phyloP scores from a whole-genome alignment of 1,140 invertebrate genomes.

The Orchestia grillus region DNA sequence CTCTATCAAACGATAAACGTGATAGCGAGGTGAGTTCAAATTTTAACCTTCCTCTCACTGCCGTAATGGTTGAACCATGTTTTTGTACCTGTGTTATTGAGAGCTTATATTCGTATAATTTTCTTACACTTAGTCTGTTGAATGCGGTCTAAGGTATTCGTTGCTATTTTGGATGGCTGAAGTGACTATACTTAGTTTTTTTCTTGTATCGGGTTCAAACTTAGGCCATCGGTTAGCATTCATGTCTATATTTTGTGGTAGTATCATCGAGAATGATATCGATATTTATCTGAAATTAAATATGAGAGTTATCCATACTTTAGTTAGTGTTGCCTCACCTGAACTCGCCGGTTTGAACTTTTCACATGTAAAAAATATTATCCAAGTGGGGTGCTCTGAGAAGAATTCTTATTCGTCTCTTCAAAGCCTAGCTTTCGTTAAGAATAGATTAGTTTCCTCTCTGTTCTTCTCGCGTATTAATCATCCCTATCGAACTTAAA shows the following conservation, averaged over 20 bases:
- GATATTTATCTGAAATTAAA: neutral
- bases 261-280: neutral
- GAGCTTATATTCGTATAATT: neutral
- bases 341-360: too few species aligned
- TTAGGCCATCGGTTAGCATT: neutral
- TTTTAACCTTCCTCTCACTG: neutral
- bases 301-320: neutral
- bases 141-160: neutral
- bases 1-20: conserved; percentile 71
- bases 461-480: too few species aligned
- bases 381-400: neutral
- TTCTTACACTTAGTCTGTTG: neutral
- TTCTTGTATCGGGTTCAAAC: neutral
- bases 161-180: neutral
- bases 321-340: neutral
- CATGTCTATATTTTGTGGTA: neutral
- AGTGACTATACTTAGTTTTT: neutral
- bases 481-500: too few species aligned
- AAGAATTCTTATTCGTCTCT: neutral
- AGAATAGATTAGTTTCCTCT: neutral
- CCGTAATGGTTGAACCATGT: neutral
- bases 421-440: neutral
- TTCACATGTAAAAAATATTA: neutral
- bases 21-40: conserved; percentile 68
- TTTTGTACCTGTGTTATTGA: neutral